Evolutionary conservation across 64 coral and sea anemone genomes (phyloP).

Genomic region (Montipora efflorescens): DNA sequence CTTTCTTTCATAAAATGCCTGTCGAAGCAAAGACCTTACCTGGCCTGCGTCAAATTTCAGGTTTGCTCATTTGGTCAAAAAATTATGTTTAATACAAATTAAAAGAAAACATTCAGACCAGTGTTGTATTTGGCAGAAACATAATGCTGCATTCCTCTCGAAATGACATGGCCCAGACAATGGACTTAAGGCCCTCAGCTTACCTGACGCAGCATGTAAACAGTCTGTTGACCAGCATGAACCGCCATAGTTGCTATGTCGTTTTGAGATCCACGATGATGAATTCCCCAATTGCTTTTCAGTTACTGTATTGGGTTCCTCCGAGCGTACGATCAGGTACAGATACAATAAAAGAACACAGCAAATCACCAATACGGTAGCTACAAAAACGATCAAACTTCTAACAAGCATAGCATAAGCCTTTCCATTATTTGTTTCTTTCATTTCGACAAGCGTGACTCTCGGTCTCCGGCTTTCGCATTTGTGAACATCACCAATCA

Average conservation of each 20-base stretch:
- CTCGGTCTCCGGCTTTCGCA: slow-evolving; percentile 1
- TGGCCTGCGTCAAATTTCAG: no score
- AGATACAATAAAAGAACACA: slow-evolving; percentile 58
- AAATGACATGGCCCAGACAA: background rate
- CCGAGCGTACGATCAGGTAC: slow-evolving; percentile 35
- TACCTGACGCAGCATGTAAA: slow-evolving; percentile 58
- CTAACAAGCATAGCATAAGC: slow-evolving; percentile 30
- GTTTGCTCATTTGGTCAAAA: background rate
- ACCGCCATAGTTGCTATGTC: slow-evolving; percentile 19
- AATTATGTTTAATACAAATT: background rate
- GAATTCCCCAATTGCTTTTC: background rate
- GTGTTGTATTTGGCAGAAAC: background rate
- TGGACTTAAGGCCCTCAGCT: background rate
- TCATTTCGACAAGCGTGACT: background rate
- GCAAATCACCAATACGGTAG: slow-evolving; percentile 35
- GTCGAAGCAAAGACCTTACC: no score
- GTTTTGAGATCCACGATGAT: background rate
- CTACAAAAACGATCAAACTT: slow-evolving; percentile 29
- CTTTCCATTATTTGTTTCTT: background rate
- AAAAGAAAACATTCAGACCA: background rate
- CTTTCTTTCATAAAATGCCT: no score
- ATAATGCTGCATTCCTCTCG: background rate
- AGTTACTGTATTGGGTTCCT: background rate
- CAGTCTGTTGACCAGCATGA: slow-evolving; percentile 64
- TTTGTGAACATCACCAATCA: background rate